phyloP scores from a whole-genome alignment of 2,797 vertebrate species.

The Bufotes viridis region DNA sequence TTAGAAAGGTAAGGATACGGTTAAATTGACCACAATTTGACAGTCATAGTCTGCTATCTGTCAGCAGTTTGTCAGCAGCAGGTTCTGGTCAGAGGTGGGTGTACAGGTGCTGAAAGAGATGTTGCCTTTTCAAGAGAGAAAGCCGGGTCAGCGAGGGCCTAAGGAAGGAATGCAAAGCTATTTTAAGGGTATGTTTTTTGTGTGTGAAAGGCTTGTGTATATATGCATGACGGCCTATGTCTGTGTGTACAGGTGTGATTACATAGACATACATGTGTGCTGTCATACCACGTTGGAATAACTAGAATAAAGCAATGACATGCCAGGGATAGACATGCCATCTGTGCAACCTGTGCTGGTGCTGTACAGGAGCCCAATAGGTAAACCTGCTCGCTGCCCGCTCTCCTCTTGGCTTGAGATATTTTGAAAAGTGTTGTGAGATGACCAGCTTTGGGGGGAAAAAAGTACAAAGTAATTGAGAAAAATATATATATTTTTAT shows the following conservation, averaged over 20 bases:
- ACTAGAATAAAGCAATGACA: neutral
- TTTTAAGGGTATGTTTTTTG: conserved; percentile 37
- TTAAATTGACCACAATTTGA: conserved; percentile 41
- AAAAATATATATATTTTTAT: too few species aligned
- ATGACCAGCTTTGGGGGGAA: too few species aligned
- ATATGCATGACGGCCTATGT: conserved; percentile 11
- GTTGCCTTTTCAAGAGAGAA: conserved; percentile 44
- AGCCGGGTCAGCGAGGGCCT: conserved; percentile 23
- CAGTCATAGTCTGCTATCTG: conserved; percentile 33
- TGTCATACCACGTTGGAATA: neutral
- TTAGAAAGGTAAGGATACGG: neutral
- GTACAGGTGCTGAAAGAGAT: conserved; percentile 45
- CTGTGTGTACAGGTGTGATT: conserved; percentile 43
- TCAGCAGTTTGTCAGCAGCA: conserved; percentile 45
- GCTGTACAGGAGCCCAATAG: neutral
- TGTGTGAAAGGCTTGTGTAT: conserved; percentile 15
- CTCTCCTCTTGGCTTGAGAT: too few species aligned
- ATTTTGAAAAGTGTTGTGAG: too few species aligned
- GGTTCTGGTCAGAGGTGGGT: conserved; percentile 54
- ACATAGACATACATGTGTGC: conserved; percentile 5
- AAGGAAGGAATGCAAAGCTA: conserved; percentile 47
- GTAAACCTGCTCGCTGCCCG: neutral
- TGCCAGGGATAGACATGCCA: neutral
- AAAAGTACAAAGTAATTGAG: too few species aligned
- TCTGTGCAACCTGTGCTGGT: too few species aligned